Conservation (phyloP, 1,140 invertebrate genomes). For the Euborellia annulipes region DNA sequence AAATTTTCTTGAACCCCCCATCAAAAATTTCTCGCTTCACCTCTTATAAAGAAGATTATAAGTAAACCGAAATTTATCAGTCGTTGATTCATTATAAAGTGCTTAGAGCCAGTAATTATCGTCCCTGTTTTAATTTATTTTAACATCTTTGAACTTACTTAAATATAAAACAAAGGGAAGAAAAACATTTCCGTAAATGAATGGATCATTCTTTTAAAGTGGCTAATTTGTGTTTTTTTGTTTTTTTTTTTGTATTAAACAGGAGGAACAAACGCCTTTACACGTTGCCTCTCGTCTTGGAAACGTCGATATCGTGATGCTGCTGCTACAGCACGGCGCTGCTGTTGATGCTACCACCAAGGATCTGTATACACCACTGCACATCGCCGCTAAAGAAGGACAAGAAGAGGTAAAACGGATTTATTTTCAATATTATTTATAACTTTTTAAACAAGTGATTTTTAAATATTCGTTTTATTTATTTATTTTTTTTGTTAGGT, state of each 20-base stretch:
- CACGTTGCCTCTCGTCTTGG: slow-evolving; percentile 85
- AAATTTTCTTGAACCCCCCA: no score
- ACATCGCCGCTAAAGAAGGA: slow-evolving; percentile 96
- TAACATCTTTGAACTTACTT: no score
- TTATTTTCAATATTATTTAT: slow-evolving; percentile 8
- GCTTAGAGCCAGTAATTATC: no score
- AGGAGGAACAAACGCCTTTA: slow-evolving; percentile 85
- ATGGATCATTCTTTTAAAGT: slow-evolving; percentile 10
- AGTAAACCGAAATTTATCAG: no score
- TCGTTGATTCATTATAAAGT: no score
- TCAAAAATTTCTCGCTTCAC: no score
- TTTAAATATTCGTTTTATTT: not conserved
- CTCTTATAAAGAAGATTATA: no score
- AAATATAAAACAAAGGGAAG: no score
- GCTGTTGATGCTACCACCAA: slow-evolving; percentile 73
- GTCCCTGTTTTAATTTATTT: no score
- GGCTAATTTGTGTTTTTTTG: slow-evolving; percentile 7
- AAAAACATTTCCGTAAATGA: no score
- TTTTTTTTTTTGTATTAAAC: slow-evolving; percentile 14
- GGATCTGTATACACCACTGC: slow-evolving; percentile 90
- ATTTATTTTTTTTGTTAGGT: slow-evolving; percentile 35
- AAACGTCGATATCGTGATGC: slow-evolving; percentile 83
- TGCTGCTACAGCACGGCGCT: slow-evolving; percentile 81
- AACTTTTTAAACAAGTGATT: slow-evolving; percentile 39
- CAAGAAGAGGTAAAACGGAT: slow-evolving; percentile 67